These are phyloP conservation scores for Napeogenes inachia DNA, from an alignment of 2,888 invertebrate species.

Conservation along the genomic window DNA sequence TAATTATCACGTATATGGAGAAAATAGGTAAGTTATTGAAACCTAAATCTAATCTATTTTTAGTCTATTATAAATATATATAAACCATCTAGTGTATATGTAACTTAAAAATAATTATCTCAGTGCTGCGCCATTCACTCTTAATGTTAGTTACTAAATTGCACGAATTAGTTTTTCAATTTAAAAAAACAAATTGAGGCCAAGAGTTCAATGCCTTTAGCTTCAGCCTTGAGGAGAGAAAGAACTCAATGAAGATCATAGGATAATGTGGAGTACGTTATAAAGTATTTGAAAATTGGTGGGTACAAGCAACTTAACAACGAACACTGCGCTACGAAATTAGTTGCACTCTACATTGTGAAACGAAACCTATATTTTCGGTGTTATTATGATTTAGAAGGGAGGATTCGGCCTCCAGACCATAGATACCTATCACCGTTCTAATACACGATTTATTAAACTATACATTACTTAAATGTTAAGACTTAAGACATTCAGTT, in stretches of 20 bases:
- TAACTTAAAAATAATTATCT: not conserved
- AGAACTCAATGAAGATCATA: not conserved
- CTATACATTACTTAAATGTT: too few relatives aligned
- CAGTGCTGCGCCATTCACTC: slow-evolving; percentile 20
- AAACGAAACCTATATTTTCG: not conserved
- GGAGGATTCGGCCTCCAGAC: slow-evolving; percentile 5
- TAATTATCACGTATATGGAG: slow-evolving; percentile 92
- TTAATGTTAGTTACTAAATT: slow-evolving; percentile 22
- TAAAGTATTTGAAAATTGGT: too few relatives aligned
- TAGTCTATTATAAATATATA: not conserved
- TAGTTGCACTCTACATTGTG: too few relatives aligned
- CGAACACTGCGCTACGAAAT: too few relatives aligned
- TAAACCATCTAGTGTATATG: not conserved
- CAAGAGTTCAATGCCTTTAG: slow-evolving; percentile 22
- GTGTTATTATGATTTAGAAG: slow-evolving; percentile 1
- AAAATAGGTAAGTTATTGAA: slow-evolving; percentile 81
- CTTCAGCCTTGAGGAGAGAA: slow-evolving; percentile 4
- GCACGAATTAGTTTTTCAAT: slow-evolving; percentile 21
- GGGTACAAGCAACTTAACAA: too few relatives aligned
- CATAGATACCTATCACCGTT: not conserved
- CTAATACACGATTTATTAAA: not conserved
- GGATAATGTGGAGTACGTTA: too few relatives aligned
- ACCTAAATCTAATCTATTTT: too few relatives aligned
- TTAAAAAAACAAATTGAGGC: slow-evolving; percentile 18
- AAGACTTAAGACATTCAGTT: too few relatives aligned